phyloP scores from a whole-genome alignment of 1,140 invertebrate genomes.

The Drosophila kepulauana region DNA sequence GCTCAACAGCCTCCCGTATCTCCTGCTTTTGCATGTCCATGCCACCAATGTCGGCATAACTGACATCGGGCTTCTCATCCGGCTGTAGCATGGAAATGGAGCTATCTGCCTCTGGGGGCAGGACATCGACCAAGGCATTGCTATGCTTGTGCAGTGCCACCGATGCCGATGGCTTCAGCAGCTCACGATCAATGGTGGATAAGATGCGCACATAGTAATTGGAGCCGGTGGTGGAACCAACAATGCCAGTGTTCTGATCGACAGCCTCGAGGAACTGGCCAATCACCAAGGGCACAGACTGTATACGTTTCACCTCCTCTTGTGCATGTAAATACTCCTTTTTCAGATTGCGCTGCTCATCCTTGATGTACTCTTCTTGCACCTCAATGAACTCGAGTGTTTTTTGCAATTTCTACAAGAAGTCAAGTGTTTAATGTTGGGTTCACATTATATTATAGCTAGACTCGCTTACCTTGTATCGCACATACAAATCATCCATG shows the following conservation, averaged over 20 bases:
- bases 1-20: conserved; percentile 98
- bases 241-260: conserved; percentile 98
- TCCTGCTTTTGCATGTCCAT: conserved; percentile 99
- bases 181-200: conserved; percentile 97
- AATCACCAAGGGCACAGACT: conserved; percentile 98
- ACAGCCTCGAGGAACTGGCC: conserved; percentile 99
- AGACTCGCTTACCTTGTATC: conserved; percentile 91
- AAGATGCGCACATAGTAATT: conserved; percentile 99
- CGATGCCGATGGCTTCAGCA: conserved; percentile 97
- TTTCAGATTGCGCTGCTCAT: conserved; percentile 98
- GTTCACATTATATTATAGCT: not conserved
- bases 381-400: conserved; percentile 98
- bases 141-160: conserved; percentile 99
- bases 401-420: conserved; percentile 94
- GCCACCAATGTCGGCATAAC: conserved; percentile 99
- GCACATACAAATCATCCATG: conserved; percentile 96
- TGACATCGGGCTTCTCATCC: conserved; percentile 99
- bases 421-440: not conserved
- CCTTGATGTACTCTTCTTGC: conserved; percentile 99
- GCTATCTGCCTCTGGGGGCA: conserved; percentile 99
- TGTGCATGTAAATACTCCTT: conserved; percentile 99
- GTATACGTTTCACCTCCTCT: conserved; percentile 98
- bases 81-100: conserved; percentile 96
- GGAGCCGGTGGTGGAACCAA: conserved; percentile 92
- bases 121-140: conserved; percentile 98